Evolutionary conservation across 2,797 vertebrate species (phyloP).

Genomic region (Lagodon rhomboides): DNA sequence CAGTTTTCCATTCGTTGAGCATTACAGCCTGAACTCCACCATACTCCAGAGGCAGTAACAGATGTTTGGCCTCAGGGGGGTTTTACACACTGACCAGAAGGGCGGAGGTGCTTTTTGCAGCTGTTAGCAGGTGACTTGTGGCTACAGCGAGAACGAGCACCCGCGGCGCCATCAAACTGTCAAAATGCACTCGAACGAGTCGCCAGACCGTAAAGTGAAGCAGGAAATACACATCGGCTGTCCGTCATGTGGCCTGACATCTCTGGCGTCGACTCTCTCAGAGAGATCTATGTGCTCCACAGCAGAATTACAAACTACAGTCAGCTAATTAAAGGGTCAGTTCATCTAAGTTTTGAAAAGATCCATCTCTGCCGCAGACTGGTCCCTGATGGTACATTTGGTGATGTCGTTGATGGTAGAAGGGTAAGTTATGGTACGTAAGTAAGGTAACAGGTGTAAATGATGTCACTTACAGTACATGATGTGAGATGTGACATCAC

Average conservation of each 20-base stretch:
- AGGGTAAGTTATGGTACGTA: too few relatives aligned
- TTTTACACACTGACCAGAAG: neutral
- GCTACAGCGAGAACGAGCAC: conserved; percentile 4
- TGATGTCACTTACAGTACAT: too few relatives aligned
- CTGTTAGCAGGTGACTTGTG: conserved; percentile 31
- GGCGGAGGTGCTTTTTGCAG: conserved; percentile 10
- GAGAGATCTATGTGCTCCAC: neutral
- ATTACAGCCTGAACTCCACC: neutral
- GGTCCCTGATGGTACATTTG: too few relatives aligned
- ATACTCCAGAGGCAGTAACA: neutral
- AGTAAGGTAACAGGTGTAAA: too few relatives aligned
- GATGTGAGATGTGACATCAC: too few relatives aligned
- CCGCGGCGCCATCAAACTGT: neutral
- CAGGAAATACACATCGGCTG: neutral
- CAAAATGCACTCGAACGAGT: neutral
- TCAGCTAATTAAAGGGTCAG: neutral
- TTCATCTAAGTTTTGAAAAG: neutral
- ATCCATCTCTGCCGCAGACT: too few relatives aligned
- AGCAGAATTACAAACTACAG: neutral
- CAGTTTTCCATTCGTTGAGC: neutral
- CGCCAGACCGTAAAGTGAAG: neutral
- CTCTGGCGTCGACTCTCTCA: neutral
- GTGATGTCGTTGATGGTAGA: too few relatives aligned
- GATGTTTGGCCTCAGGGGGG: neutral
- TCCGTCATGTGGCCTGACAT: neutral